phyloP scores from a whole-genome alignment of 1,140 invertebrate species.

The Phocides pigmalion region DNA sequence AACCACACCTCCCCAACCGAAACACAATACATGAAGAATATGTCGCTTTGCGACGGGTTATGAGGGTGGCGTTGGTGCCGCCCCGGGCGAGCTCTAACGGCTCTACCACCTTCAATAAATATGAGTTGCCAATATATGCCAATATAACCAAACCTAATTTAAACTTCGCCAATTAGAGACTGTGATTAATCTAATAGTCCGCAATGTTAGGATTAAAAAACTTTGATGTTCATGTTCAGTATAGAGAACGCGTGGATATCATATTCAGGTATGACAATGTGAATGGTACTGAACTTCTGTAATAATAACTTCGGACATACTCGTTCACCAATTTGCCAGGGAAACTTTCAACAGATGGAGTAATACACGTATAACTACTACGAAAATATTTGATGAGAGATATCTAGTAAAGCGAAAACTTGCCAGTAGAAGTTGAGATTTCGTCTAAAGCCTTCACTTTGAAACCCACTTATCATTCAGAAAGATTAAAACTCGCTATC shows the following conservation, averaged over 20 bases:
- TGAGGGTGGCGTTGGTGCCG: too few relatives aligned
- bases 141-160: too few relatives aligned
- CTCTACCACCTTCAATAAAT: too few relatives aligned
- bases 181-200: background rate
- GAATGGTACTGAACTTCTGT: constrained; percentile 16
- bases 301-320: constrained; percentile 12
- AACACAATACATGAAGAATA: too few relatives aligned
- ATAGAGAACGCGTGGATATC: background rate
- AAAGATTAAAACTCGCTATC: background rate
- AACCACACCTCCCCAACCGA: too few relatives aligned
- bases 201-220: constrained; percentile 4
- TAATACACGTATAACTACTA: background rate
- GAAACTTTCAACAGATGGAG: constrained; percentile 1
- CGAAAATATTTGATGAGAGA: constrained; percentile 4
- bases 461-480: background rate
- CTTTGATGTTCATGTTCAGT: constrained; percentile 8
- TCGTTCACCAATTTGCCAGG: background rate
- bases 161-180: too few relatives aligned
- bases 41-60: too few relatives aligned
- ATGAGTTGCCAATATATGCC: too few relatives aligned
- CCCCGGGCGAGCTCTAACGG: too few relatives aligned
- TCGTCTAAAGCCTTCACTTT: background rate
- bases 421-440: background rate
- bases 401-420: background rate
- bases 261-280: constrained; percentile 2